A percentile compares a stretch with the other conserved stretches of the same genome.
Evolutionary conservation across 2,113 vertebrate genomes (phyloP).

Genomic region (Poeciliopsis retropinna): DNA sequence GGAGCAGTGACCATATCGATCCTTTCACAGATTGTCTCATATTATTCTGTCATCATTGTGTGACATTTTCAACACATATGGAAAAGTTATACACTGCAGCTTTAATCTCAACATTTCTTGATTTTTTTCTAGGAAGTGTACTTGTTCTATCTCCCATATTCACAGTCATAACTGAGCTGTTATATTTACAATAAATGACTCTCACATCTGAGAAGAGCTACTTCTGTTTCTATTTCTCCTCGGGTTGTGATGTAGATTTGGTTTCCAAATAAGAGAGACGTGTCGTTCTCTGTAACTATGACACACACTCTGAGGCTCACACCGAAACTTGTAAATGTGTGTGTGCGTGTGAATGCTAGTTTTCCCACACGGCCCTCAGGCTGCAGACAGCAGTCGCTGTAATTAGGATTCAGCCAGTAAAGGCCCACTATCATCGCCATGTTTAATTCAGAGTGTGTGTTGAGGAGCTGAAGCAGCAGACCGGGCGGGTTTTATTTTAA

Average conservation of each 20-base stretch:
- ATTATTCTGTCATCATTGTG: too few species aligned
- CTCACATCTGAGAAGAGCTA: not conserved
- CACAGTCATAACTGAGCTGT: too few species aligned
- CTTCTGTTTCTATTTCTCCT: conserved; percentile 8
- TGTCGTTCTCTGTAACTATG: conserved; percentile 9
- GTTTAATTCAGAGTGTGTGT: conserved; percentile 78
- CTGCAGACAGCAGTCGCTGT: conserved; percentile 63
- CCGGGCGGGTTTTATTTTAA: conserved; percentile 37
- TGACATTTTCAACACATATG: too few species aligned
- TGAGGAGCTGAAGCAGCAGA: conserved; percentile 35
- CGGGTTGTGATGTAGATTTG: conserved; percentile 16
- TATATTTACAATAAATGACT: not conserved
- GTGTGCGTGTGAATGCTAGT: not conserved
- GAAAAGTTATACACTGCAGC: too few species aligned
- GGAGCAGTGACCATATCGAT: too few species aligned
- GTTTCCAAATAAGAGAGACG: conserved; percentile 18
- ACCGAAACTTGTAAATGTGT: not conserved
- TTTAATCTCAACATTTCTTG: too few species aligned
- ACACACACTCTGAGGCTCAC: not conserved
- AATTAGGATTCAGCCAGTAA: conserved; percentile 80
- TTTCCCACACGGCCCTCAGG: conserved; percentile 31
- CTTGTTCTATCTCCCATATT: too few species aligned
- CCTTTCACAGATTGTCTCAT: too few species aligned
- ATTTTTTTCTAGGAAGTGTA: too few species aligned
- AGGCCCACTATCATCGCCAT: conserved; percentile 74